Conservation (phyloP, 2,797 vertebrate genomes). For the Microhierax caerulescens region DNA sequence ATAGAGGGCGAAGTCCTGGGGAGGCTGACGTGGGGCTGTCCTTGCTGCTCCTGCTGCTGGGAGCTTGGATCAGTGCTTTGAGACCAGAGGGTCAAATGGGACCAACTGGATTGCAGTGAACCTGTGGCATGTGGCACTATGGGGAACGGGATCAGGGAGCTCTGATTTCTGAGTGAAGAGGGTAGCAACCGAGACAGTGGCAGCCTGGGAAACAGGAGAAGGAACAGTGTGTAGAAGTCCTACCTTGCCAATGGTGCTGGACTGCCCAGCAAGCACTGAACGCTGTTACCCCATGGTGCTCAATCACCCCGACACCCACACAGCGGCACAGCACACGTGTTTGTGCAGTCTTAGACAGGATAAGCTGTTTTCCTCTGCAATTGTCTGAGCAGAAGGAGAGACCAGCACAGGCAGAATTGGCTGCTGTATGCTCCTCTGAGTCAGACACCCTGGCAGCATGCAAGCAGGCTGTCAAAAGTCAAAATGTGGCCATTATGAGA, state of each 20-base stretch:
- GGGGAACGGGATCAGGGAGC: background rate
- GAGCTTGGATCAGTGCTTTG: background rate
- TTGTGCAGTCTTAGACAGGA: background rate
- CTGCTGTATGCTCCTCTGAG: background rate
- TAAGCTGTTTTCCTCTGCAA: background rate
- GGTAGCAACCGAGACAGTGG: background rate
- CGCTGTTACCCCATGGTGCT: fast-evolving
- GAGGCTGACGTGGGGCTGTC: background rate
- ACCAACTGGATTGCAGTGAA: background rate
- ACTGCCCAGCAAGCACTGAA: background rate
- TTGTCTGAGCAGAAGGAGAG: background rate
- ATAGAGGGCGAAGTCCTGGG: background rate
- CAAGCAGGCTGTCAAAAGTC: background rate
- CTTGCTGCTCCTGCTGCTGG: background rate
- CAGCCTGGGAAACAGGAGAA: background rate
- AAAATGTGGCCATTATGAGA: background rate
- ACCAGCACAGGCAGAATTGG: background rate
- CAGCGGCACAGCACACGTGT: background rate
- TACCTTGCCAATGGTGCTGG: background rate
- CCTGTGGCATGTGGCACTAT: fast-evolving
- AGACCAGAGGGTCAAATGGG: background rate
- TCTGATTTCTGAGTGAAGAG: background rate
- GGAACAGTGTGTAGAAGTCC: background rate
- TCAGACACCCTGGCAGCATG: background rate
- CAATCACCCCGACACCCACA: fast-evolving